A percentile compares a stretch with the other conserved stretches of the same genome.
These are phyloP conservation scores for Antheraea yamamai DNA, from an alignment of 2,888 invertebrate genomes.

Conservation along the genomic window DNA sequence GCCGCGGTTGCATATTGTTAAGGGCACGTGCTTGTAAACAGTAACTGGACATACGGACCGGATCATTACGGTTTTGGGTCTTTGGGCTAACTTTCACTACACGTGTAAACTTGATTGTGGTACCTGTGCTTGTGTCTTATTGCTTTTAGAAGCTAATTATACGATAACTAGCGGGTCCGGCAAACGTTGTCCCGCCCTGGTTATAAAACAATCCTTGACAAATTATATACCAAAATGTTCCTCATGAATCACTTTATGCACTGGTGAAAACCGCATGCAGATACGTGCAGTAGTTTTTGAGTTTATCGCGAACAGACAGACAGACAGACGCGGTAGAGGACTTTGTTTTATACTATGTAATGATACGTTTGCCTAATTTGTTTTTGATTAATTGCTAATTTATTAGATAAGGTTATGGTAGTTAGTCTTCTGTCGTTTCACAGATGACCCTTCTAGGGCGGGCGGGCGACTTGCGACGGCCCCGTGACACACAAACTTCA, in stretches of 20 bases:
- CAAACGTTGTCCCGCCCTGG: too few relatives aligned
- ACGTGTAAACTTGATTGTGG: neutral
- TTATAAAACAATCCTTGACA: too few relatives aligned
- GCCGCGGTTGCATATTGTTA: neutral
- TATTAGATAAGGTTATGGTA: constrained; percentile 12
- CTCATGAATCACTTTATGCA: too few relatives aligned
- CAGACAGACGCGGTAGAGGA: too few relatives aligned
- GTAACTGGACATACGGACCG: constrained; percentile 1
- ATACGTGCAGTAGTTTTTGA: too few relatives aligned
- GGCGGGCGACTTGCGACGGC: constrained; percentile 59
- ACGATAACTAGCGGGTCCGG: too few relatives aligned
- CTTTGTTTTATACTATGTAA: too few relatives aligned
- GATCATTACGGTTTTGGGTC: constrained; percentile 2
- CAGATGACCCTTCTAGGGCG: constrained; percentile 76
- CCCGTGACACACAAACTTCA: constrained; percentile 76
- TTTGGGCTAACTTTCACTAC: constrained; percentile 6
- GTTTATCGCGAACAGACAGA: too few relatives aligned
- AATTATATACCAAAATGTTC: too few relatives aligned
- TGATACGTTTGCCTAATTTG: neutral
- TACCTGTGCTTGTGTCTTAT: neutral
- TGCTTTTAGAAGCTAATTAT: neutral
- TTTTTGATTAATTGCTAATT: neutral
- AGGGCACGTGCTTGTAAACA: constrained; percentile 9
- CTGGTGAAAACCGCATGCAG: too few relatives aligned
- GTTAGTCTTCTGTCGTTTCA: constrained; percentile 37